Conservation (phyloP, 2,113 vertebrate genomes). For the Austrofundulus limnaeus region DNA sequence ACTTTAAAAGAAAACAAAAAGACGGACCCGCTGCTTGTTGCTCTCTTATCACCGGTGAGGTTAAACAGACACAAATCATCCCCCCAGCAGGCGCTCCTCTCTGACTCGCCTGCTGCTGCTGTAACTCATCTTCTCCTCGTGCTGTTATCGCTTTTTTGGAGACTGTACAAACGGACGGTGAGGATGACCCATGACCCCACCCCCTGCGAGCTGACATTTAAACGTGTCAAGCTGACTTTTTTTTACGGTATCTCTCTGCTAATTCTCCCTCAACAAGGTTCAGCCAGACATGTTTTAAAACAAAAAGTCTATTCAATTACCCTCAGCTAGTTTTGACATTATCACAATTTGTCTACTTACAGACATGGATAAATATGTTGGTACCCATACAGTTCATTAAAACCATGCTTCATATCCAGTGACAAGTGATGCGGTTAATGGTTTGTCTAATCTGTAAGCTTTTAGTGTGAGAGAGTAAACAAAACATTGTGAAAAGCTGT, state of each 20-base stretch:
- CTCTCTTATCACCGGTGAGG: constrained; percentile 33
- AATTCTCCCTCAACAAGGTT: constrained; percentile 9
- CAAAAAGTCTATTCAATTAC: constrained; percentile 23
- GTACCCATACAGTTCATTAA: too few species aligned
- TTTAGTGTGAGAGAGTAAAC: too few species aligned
- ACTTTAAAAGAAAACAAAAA: constrained; percentile 15
- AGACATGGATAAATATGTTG: too few species aligned
- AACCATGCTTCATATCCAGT: too few species aligned
- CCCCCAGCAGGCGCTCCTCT: constrained; percentile 18
- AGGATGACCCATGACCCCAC: constrained; percentile 6
- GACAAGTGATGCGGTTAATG: too few species aligned
- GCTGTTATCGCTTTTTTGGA: constrained; percentile 13
- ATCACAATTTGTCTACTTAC: constrained; percentile 30
- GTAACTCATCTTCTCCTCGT: constrained; percentile 19
- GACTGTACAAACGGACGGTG: neutral
- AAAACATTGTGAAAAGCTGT: too few species aligned
- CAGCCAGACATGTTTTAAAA: neutral
- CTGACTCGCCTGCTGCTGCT: constrained; percentile 33
- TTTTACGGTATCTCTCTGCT: neutral
- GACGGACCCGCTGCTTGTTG: constrained; percentile 8
- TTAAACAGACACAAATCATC: constrained; percentile 37
- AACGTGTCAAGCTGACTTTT: constrained; percentile 11
- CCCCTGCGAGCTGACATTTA: constrained; percentile 4
- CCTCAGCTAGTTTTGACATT: constrained; percentile 9
- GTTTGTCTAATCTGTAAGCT: too few species aligned